Base-by-base conservation (phyloP, 2,888 invertebrate genomes). In the Diabrotica balteata region DNA sequence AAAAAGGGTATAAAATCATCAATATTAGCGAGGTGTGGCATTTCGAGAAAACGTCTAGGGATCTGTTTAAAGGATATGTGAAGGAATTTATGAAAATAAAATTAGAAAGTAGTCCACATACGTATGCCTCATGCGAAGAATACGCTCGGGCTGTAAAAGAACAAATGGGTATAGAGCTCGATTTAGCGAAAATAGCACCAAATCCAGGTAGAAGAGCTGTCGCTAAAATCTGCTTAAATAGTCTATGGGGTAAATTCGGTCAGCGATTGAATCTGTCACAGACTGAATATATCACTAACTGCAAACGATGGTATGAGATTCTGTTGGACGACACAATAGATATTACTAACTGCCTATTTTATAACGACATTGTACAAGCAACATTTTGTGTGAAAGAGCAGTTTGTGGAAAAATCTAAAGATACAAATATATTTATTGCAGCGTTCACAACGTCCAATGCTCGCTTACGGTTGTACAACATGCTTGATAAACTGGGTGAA, bases 1-100 rank as follows among this genome's bases (percentile, higher is more conserved):
- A 73, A 59, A 63, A 67, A 44, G 80, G 80, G 0, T 82, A 82
- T 47, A 59, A 66, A 50, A 68, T 80, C n/a, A 32, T 2, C 4
- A 32, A 2, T 32, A 32, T 32, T 32, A 4, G 5, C 32, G 32
- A 32, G 32, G 32, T 32, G 5, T 32, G 32, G 32, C 32, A 32
- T 2, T 32, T 32, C 3, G 32, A 32, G 32, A 1, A 32, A 32
- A 32, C 32, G 3, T 2, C 32, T 32, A 32, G 32, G 32, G 32
- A 32, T 1, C 4, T 32, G 32, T 32, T 32, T 32, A 32, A 32
- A 32, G 32, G 32, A 32, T 32, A 32, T 4, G 32, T 32, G 0
- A 32, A 32, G 32, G 32, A 32, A 0, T 71, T 69, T 69, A 69
- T 69, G 71, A 69, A 71, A 69, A 71, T 69, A 43, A 69, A 66